Evolutionary conservation across 2,113 vertebrate genomes (phyloP).

Genomic region (Charadrius vociferus): DNA sequence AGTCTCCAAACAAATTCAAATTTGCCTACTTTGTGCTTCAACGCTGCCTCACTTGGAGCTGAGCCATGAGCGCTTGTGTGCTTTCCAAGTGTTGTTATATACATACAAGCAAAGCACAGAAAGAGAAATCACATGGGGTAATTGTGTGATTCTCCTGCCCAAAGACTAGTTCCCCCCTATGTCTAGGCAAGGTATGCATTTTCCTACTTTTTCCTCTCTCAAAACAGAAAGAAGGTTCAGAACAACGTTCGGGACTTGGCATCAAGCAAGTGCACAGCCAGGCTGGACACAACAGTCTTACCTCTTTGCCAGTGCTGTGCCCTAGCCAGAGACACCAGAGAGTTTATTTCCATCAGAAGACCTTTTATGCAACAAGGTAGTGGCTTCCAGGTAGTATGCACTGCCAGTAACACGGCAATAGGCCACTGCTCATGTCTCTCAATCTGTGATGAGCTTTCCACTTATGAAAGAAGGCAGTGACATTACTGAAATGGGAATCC

Average conservation of each 20-base stretch:
- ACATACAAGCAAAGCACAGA: background rate
- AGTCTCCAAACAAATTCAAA: background rate
- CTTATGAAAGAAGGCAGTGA: background rate
- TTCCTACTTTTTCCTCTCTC: background rate
- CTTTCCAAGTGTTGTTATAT: background rate
- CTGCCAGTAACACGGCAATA: background rate
- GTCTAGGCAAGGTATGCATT: background rate
- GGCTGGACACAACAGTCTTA: background rate
- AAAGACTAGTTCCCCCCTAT: background rate
- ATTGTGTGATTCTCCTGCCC: background rate
- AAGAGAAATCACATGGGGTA: background rate
- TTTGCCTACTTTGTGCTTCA: conserved; percentile 10
- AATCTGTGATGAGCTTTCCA: background rate
- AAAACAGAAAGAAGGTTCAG: background rate
- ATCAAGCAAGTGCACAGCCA: background rate
- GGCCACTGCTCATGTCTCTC: background rate
- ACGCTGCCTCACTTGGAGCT: background rate
- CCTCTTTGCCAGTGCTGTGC: background rate
- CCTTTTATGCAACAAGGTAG: background rate
- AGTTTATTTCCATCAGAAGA: background rate
- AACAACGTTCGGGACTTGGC: background rate
- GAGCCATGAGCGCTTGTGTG: background rate
- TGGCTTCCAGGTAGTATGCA: background rate
- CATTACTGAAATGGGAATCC: background rate
- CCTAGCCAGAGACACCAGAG: background rate